Evolutionary conservation across 2,113 vertebrate species (phyloP).

Genomic region (Sterrhoptilus dennistouni): DNA sequence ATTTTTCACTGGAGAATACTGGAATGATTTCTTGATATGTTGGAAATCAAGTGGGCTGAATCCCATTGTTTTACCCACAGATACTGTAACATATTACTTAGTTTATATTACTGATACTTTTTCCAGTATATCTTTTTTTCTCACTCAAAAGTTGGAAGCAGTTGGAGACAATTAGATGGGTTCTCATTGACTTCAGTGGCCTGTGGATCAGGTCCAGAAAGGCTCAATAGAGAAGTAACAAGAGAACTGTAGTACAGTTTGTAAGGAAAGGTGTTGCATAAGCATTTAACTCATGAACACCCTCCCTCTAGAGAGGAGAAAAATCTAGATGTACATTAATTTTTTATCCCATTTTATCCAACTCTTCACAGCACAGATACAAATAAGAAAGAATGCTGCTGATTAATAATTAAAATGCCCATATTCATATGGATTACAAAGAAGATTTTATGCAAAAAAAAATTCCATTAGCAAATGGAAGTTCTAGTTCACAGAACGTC

Average conservation of each 20-base stretch:
- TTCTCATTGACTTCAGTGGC: neutral
- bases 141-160: neutral
- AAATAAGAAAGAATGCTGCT: slow-evolving; percentile 10
- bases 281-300: slow-evolving; percentile 44
- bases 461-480: neutral
- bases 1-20: neutral
- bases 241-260: neutral
- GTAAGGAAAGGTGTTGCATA: slow-evolving; percentile 46
- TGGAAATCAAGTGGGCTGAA: neutral
- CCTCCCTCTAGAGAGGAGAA: neutral
- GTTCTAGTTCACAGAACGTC: neutral
- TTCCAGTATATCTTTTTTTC: neutral
- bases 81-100: neutral
- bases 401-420: slow-evolving; percentile 46
- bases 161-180: neutral
- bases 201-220: neutral
- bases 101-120: neutral
- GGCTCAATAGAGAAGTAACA: neutral
- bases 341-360: slow-evolving; percentile 11
- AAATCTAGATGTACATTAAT: slow-evolving; percentile 11
- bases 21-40: neutral
- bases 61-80: neutral
- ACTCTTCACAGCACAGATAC: neutral
- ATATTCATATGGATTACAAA: slow-evolving; percentile 27
- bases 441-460: slow-evolving; percentile 32